Base-by-base conservation (phyloP, 2,113 vertebrate species). In the Todiramphus saurophagus region DNA sequence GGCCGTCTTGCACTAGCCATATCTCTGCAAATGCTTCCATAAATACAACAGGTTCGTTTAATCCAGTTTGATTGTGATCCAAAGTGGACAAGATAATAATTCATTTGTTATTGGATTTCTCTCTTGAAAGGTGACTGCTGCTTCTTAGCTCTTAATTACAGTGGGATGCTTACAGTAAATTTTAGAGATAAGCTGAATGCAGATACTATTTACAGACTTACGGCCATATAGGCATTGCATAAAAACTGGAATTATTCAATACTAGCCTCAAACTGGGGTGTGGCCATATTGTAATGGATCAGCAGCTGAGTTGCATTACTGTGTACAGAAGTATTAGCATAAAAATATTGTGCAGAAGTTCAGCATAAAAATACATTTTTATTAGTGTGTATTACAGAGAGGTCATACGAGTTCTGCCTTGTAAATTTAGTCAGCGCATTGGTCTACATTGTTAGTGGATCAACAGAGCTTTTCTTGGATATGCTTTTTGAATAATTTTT, bases 1-100 rank as follows among this genome's bases (percentile, higher is more conserved):
- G 50, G 41, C 19, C 18, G 14, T 37, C 44, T 62, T 1, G 2
- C 6, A 2, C 44, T 50, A 56, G 48, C 17, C 5, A 0, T 21
- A 28, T 20, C 8, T 66, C 19, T 27, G 11, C 25, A 35, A 48
- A 33, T 84, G 25, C 15, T 83, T 59, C 44, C 2, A 2, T 31
- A 25, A 73, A 75, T 60, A 41, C 58, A 73, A 5, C n/a, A 24
- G 53, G 15, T 55, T 62, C 3, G 4, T 43, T 48, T 67, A 62
- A 88, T 72, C 39, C 19, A 35, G 58, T 33, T 41, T 67, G 33
- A 19, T 55, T 76, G 37, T 46, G 53, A 63, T 44, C 16, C 35
- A 16, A 41, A 37, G 39, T 37, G 27, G 27, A 23, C 46, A 28
- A 48, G 21, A 19, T 89, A 55, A 17, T 60, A 3, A 46, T 60